Percentiles rank a stretch among this genome's conserved stretches.
Conservation (phyloP, 2,113 vertebrate genomes). For the Zosterops hypoxanthus region DNA sequence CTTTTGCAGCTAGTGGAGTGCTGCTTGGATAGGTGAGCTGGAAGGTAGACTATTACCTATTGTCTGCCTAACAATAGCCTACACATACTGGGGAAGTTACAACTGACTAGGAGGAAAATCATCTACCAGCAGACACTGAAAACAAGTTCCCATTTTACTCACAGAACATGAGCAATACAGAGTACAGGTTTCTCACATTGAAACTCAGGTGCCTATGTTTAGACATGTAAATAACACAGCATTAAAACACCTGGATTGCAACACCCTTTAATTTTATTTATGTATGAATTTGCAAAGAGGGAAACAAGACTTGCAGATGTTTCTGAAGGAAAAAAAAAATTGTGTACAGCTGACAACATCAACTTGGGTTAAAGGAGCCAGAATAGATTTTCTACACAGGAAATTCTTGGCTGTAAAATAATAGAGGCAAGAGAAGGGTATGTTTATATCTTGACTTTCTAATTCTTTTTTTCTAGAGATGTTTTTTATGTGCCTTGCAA, state of each 20-base stretch:
- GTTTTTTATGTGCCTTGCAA: background rate
- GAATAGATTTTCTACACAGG: background rate
- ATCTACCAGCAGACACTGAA: background rate
- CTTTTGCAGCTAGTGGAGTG: background rate
- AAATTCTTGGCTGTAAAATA: background rate
- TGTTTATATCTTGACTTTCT: background rate
- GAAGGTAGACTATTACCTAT: background rate
- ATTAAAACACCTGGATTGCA: background rate
- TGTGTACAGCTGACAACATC: background rate
- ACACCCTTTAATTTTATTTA: background rate
- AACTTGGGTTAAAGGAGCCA: background rate
- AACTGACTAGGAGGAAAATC: background rate
- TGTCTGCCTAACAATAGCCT: conserved; percentile 16
- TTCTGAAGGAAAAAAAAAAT: background rate
- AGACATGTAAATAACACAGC: background rate
- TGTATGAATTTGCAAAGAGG: background rate
- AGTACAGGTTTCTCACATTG: background rate
- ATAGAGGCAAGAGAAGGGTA: background rate
- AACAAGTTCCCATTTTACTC: background rate
- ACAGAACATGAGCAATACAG: background rate
- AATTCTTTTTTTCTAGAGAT: background rate
- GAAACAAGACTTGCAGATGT: background rate
- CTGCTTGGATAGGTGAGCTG: background rate
- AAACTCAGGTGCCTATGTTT: background rate
- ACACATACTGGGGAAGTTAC: background rate